Evolutionary conservation across 1,140 invertebrate species (phyloP).

Genomic region (Bilobella aurantiaca): DNA sequence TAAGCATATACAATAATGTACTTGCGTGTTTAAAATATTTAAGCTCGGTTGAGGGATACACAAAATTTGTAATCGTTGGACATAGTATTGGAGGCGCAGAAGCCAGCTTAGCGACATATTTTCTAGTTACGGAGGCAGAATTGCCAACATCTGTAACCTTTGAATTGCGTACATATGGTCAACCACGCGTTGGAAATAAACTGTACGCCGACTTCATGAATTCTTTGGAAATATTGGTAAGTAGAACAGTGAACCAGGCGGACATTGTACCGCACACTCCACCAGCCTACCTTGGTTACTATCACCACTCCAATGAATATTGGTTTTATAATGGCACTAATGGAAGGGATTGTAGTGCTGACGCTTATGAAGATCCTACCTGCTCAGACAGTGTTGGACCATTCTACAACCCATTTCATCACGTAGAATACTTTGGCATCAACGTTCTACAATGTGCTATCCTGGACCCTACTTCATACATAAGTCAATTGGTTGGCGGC

Average conservation of each 20-base stretch:
- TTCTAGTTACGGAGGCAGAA: neutral
- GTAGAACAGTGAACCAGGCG: neutral
- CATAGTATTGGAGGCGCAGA: slow-evolving; percentile 1
- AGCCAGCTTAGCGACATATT: neutral
- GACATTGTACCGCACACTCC: neutral
- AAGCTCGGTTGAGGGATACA: neutral
- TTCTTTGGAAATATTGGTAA: neutral
- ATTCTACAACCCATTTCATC: too few species aligned
- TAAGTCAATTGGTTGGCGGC: too few species aligned
- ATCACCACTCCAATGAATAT: neutral
- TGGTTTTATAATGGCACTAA: neutral
- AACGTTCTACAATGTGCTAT: too few species aligned
- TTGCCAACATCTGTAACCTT: neutral
- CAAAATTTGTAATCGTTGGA: neutral
- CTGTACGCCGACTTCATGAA: neutral
- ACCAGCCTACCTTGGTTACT: neutral
- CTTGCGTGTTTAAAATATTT: neutral
- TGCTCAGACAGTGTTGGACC: neutral
- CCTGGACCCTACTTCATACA: too few species aligned
- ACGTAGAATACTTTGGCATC: too few species aligned
- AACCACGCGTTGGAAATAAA: neutral
- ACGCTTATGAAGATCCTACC: neutral
- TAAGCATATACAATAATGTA: neutral
- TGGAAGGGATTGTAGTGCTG: neutral
- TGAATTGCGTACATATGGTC: neutral